phyloP scores from a whole-genome alignment of 92 coral and sea anemone genomes.

The Porites cylindrica region DNA sequence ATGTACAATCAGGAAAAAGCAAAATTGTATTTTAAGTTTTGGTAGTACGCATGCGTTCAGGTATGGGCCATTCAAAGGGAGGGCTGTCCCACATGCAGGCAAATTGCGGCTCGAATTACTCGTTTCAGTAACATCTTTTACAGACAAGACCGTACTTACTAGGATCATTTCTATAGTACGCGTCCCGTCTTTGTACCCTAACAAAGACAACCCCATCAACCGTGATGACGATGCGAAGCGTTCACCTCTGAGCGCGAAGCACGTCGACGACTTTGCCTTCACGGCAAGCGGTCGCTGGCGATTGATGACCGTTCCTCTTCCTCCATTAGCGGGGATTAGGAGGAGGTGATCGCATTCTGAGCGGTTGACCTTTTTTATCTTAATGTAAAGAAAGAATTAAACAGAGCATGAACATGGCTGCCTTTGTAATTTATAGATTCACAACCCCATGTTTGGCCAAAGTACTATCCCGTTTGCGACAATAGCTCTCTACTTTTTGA shows the following conservation, averaged over 20 bases:
- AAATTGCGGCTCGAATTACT: neutral
- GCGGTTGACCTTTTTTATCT: slow-evolving; percentile 49
- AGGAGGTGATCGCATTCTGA: slow-evolving; percentile 88
- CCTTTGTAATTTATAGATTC: too few relatives aligned
- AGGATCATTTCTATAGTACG: slow-evolving; percentile 98
- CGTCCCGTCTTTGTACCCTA: slow-evolving; percentile 91
- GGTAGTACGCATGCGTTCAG: slow-evolving; percentile 19
- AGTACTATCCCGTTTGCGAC: too few relatives aligned
- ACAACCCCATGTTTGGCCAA: too few relatives aligned
- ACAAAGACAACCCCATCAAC: slow-evolving; percentile 75
- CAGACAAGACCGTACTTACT: slow-evolving; percentile 83
- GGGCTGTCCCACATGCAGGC: slow-evolving; percentile 27
- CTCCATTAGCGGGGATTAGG: slow-evolving; percentile 61
- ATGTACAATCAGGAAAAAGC: neutral
- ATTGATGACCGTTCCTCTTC: slow-evolving; percentile 82
- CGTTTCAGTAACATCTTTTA: fast-evolving
- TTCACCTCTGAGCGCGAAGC: slow-evolving; percentile 90
- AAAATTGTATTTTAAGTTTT: neutral
- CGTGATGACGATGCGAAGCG: slow-evolving; percentile 89
- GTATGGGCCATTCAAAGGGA: too few relatives aligned
- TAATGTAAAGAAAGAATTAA: neutral
- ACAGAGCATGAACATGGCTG: too few relatives aligned
- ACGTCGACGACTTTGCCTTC: slow-evolving; percentile 72
- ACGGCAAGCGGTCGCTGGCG: slow-evolving; percentile 72
- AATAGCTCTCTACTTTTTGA: too few relatives aligned